A percentile compares a stretch with the other conserved stretches of the same genome.
Conservation (phyloP, 2,888 invertebrate genomes). For the Lasioglossum leucozonium region DNA sequence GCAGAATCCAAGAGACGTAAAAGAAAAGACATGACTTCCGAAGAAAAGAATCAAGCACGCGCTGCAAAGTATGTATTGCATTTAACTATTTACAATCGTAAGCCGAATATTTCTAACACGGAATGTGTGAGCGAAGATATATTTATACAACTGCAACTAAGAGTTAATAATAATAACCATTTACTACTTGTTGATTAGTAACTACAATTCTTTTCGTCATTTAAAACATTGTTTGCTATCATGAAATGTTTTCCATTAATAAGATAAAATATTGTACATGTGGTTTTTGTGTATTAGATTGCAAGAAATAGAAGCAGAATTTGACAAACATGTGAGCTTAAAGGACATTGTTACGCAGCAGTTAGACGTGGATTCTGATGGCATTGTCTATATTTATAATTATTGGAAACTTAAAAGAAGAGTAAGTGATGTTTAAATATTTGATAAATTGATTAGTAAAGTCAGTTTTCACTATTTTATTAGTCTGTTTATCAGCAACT, state of each 20-base stretch:
- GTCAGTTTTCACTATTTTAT: background rate
- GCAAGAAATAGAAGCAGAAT: slow-evolving; percentile 96
- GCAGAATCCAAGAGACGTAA: slow-evolving; percentile 93
- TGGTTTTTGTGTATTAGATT: slow-evolving; percentile 86
- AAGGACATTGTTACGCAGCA: slow-evolving; percentile 93
- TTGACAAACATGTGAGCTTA: slow-evolving; percentile 94
- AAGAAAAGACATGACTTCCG: slow-evolving; percentile 96
- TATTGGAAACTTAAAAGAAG: slow-evolving; percentile 99
- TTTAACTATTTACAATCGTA: background rate
- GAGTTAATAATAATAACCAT: background rate
- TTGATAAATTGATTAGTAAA: background rate
- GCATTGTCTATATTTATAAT: slow-evolving; percentile 94
- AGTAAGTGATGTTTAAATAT: slow-evolving; percentile 86
- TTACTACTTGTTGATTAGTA: background rate
- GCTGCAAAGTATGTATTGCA: slow-evolving; percentile 88
- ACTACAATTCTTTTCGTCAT: background rate
- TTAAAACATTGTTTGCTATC: background rate
- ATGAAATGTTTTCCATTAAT: background rate
- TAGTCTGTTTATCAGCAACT: background rate
- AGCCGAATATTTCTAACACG: background rate
- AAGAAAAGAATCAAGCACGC: slow-evolving; percentile 96
- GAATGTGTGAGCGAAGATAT: background rate
- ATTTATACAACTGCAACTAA: background rate
- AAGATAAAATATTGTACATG: slow-evolving; percentile 17
- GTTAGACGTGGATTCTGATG: slow-evolving; percentile 93